A percentile compares a stretch with the other conserved stretches of the same genome.
Evolutionary conservation across 2,888 invertebrate genomes (phyloP).

Genomic region (Rhyacophila evoluta): DNA sequence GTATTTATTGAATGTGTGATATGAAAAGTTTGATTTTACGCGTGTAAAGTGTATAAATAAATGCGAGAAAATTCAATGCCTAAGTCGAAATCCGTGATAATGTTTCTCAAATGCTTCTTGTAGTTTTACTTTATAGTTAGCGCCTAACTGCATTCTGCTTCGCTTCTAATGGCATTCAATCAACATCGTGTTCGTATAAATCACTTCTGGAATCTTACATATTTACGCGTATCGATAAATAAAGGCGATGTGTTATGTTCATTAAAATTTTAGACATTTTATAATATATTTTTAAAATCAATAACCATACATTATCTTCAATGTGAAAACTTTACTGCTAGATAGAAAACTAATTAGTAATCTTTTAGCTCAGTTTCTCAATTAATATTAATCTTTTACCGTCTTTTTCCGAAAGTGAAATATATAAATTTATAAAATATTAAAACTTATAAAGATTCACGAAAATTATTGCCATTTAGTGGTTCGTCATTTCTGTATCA

Average conservation of each 20-base stretch:
- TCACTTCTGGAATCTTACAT: background rate
- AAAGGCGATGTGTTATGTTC: background rate
- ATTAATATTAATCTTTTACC: too few species aligned
- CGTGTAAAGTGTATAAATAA: background rate
- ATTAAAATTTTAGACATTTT: background rate
- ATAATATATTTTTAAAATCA: background rate
- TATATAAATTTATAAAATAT: too few species aligned
- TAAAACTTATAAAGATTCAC: too few species aligned
- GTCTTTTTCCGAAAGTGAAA: too few species aligned
- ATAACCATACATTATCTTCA: background rate
- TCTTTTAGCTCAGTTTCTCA: too few species aligned
- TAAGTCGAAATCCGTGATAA: background rate
- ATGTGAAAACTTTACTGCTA: too few species aligned
- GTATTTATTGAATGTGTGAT: too few species aligned
- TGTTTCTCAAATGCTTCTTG: conserved; percentile 2
- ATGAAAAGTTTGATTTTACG: too few species aligned
- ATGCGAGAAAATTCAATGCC: background rate
- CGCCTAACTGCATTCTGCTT: background rate
- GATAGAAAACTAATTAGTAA: too few species aligned
- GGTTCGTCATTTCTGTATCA: too few species aligned
- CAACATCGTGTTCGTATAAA: background rate
- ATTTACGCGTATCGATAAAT: background rate
- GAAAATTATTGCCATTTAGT: too few species aligned
- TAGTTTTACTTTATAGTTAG: background rate
- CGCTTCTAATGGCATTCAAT: background rate